Evolutionary conservation across 2,888 invertebrate species (phyloP).

Genomic region (Osmoderma eremita): DNA sequence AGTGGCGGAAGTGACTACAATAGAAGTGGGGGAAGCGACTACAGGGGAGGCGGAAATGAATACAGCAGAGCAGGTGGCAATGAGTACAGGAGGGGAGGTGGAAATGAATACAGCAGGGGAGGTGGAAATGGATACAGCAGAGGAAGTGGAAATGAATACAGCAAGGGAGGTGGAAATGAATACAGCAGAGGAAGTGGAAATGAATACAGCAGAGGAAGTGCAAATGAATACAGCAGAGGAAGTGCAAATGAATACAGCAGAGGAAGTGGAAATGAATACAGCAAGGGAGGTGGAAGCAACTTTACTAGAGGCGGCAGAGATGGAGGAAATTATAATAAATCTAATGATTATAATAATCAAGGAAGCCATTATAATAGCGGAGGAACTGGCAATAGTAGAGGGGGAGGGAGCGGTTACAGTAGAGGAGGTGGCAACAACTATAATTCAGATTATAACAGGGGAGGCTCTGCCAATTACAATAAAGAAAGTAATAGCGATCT

Average conservation of each 20-base stretch:
- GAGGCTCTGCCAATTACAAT: slow-evolving; percentile 58
- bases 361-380: slow-evolving; percentile 48
- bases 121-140: slow-evolving; percentile 44
- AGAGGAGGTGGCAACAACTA: slow-evolving; percentile 49
- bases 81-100: slow-evolving; percentile 43
- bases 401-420: slow-evolving; percentile 48
- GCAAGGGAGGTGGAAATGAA: slow-evolving; percentile 48
- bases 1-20: slow-evolving; percentile 45
- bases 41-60: slow-evolving; percentile 15
- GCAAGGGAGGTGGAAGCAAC: slow-evolving; percentile 23
- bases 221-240: slow-evolving; percentile 47
- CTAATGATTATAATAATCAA: slow-evolving; percentile 49
- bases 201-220: slow-evolving; percentile 40
- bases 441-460: slow-evolving; percentile 59
- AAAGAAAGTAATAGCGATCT: slow-evolving; percentile 52
- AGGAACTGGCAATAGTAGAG: slow-evolving; percentile 5
- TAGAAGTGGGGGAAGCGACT: slow-evolving; percentile 47
- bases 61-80: slow-evolving; percentile 38
- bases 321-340: slow-evolving; percentile 26
- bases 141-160: slow-evolving; percentile 44
- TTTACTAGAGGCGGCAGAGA: slow-evolving; percentile 25
- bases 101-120: slow-evolving; percentile 37
- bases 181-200: slow-evolving; percentile 44
- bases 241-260: slow-evolving; percentile 38
- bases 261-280: slow-evolving; percentile 37